A percentile compares a stretch with the other conserved stretches of the same genome.
These are phyloP conservation scores for Drosophila infuscata DNA, from an alignment of 2,888 invertebrate species.

Conservation along the genomic window DNA sequence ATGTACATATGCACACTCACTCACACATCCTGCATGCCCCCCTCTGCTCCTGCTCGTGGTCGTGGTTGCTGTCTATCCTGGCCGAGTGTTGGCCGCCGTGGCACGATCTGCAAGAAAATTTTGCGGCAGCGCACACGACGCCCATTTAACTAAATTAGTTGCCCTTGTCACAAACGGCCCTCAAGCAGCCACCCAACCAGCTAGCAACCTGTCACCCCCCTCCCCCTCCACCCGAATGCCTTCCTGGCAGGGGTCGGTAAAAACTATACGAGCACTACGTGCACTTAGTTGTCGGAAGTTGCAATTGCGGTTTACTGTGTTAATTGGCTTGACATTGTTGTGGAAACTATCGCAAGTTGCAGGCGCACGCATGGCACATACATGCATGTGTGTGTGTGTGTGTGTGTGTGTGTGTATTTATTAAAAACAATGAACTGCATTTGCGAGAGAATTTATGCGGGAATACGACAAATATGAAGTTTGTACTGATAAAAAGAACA, in stretches of 20 bases:
- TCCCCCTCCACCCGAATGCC: no score
- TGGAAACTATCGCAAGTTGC: constrained; percentile 59
- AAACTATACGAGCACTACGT: constrained; percentile 54
- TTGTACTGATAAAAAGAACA: background rate
- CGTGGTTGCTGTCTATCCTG: constrained; percentile 5
- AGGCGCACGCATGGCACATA: constrained; percentile 19
- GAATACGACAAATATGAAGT: background rate
- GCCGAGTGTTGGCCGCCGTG: constrained; percentile 17
- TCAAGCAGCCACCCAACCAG: constrained; percentile 31
- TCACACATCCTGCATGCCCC: background rate
- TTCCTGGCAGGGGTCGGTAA: constrained; percentile 15
- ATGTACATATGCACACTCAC: background rate
- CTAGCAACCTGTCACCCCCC: constrained; percentile 30
- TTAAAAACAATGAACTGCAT: constrained; percentile 1
- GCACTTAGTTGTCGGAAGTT: constrained; percentile 78
- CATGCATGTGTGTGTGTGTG: background rate
- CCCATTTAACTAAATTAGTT: constrained; percentile 79
- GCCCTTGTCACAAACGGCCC: constrained; percentile 80
- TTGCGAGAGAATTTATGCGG: background rate
- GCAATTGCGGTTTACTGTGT: constrained; percentile 77
- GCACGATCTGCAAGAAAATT: constrained; percentile 64
- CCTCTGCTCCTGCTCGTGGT: background rate
- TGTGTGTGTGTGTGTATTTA: background rate
- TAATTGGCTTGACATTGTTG: constrained; percentile 74
- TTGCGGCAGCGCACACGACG: constrained; percentile 72